These are phyloP conservation scores for Itoplectis maculator DNA, from an alignment of 2,888 invertebrate genomes.

Conservation along the genomic window DNA sequence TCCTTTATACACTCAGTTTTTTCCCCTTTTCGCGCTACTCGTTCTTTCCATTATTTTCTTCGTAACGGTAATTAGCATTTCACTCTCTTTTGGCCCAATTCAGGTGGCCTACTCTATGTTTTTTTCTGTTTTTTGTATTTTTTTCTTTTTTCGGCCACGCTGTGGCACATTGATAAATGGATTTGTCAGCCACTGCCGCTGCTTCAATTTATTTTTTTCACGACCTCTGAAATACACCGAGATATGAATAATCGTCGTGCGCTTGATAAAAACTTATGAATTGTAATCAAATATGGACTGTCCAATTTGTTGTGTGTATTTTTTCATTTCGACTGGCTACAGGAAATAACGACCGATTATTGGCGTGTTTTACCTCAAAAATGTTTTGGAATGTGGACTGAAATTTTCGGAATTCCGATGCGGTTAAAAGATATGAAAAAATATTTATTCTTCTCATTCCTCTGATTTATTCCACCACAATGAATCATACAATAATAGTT, in stretches of 20 bases:
- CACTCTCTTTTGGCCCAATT: slow-evolving; percentile 46
- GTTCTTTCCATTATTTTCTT: slow-evolving; percentile 49
- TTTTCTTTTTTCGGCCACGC: neutral
- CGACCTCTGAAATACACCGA: neutral
- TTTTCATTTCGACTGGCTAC: neutral
- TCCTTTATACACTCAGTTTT: slow-evolving; percentile 29
- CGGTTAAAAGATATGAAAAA: neutral
- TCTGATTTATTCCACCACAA: neutral
- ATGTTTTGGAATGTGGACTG: no score
- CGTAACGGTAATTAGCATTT: slow-evolving; percentile 59
- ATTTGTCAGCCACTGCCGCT: neutral
- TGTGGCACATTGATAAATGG: neutral
- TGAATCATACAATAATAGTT: neutral
- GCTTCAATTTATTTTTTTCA: neutral
- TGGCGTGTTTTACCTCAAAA: neutral
- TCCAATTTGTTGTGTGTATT: neutral
- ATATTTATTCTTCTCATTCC: neutral
- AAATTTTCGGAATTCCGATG: neutral
- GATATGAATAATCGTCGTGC: neutral
- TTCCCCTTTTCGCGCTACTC: slow-evolving; percentile 20
- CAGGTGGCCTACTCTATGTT: slow-evolving; percentile 24
- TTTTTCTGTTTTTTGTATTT: no score
- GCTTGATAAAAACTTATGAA: neutral
- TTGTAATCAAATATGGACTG: neutral
- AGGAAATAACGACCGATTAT: no score